Percentiles rank a stretch among this genome's conserved stretches.
These are phyloP conservation scores for Mirounga angustirostris DNA, from an alignment of 2,113 vertebrate species.

Conservation along the genomic window DNA sequence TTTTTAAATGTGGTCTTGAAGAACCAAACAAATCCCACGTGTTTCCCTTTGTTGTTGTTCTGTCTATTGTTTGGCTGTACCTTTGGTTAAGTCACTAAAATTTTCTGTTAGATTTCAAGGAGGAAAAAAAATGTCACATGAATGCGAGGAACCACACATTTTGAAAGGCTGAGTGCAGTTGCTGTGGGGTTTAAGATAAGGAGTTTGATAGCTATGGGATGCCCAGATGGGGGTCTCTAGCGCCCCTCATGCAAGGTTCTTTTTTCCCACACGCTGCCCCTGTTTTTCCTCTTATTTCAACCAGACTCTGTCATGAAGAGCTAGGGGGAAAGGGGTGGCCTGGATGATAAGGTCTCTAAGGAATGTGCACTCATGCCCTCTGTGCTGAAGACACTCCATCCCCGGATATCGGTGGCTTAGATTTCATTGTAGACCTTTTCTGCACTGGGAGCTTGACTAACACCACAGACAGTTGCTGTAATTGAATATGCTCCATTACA, in stretches of 20 bases:
- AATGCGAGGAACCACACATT: not conserved
- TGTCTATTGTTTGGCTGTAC: not conserved
- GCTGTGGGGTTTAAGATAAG: not conserved
- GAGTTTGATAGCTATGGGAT: not conserved
- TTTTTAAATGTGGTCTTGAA: not conserved
- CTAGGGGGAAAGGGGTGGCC: not conserved
- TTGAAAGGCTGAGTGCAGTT: not conserved
- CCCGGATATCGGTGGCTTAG: accelerated
- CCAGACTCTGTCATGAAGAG: not conserved
- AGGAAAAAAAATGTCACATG: not conserved
- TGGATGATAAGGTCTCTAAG: too few species aligned
- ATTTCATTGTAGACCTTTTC: not conserved
- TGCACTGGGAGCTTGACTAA: not conserved
- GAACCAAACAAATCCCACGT: accelerated
- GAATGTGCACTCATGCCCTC: accelerated
- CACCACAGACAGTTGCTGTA: not conserved
- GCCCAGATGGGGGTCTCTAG: accelerated
- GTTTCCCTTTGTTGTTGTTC: not conserved
- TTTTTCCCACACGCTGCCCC: accelerated
- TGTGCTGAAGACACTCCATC: not conserved
- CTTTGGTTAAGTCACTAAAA: not conserved
- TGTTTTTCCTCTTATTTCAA: not conserved
- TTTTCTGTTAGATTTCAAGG: not conserved
- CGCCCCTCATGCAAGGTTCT: accelerated
- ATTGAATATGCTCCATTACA: too few species aligned